phyloP scores from a whole-genome alignment of 2,888 invertebrate genomes.

The Isoperla grammatica region DNA sequence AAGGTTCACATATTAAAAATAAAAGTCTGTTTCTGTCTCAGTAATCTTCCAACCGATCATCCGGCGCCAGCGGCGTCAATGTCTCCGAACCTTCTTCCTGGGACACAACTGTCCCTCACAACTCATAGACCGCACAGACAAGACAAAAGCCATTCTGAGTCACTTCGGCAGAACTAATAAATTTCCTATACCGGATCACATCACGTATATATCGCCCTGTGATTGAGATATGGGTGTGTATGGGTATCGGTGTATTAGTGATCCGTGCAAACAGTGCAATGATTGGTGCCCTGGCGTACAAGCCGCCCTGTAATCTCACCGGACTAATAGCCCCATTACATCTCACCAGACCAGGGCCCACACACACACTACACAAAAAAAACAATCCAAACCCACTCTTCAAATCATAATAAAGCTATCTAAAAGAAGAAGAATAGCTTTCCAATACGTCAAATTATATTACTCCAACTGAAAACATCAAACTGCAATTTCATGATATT shows the following conservation, averaged over 20 bases:
- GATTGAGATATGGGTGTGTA: neutral
- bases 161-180: no score
- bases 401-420: conserved; percentile 14
- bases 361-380: conserved; percentile 19
- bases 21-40: no score
- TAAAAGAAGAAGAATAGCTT: conserved; percentile 9
- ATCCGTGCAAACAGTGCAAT: neutral
- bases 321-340: conserved; percentile 29
- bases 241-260: neutral
- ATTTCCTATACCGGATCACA: no score
- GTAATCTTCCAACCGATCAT: no score
- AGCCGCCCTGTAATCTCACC: conserved; percentile 29
- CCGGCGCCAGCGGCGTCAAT: no score
- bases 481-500: no score
- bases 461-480: no score
- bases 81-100: no score
- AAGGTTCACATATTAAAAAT: no score
- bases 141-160: no score
- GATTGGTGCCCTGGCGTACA: neutral
- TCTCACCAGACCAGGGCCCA: conserved; percentile 23
- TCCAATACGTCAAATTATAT: conserved; percentile 8
- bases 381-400: neutral
- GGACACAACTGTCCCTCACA: no score
- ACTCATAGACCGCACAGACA: no score
- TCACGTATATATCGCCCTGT: neutral